Base-by-base conservation (phyloP, 2,888 invertebrate species). In the Bombylius discolor region DNA sequence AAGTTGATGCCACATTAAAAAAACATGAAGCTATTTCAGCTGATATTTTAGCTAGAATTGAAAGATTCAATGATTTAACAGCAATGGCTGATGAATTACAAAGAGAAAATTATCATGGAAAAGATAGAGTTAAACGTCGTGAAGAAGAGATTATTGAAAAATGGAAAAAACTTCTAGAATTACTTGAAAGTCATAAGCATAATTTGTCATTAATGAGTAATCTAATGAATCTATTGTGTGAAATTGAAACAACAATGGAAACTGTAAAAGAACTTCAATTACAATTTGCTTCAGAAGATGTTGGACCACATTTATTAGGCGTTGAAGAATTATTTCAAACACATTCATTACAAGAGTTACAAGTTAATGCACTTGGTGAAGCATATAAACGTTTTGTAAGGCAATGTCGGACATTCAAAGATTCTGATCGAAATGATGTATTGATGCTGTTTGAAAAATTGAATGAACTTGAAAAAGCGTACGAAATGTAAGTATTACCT, bases 11-110 rank as follows among this genome's bases (percentile, higher is more conserved):
- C 3, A 94, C 96, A 0, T 85, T 98, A 47, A 98, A 98, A 77
- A 98, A 98, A 69, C 97, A 98, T 70, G 97, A 98, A 74, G 97
- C 98, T 14, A 95, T 98, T 60, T 91, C 92, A 59, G 96, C 97
- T 0, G 98, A 98, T 70, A 97, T 98, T 56, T 77, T 96, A 54
- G 93, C 97, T 13, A 79, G 87, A 56, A 91, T 93, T 67, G 96
- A 97, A 70, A 83, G 98, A 11, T 96, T 98, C 70, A 88, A 91
- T 64, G 92, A 95, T 73, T 79, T 99, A 49, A 89, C 89, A 0
- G 87, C 88, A 54, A 94, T 99, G 92, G 91, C 93, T 4, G 85
- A 87, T 52, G 96, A 98, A 69, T 78, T 99, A 54, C 88, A 90
- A 34, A 79, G 83, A 44, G 97, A 97, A 76, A 87, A 89, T 63